phyloP scores from a whole-genome alignment of 2,888 invertebrate species.

The Shargacucullia verbasci region DNA sequence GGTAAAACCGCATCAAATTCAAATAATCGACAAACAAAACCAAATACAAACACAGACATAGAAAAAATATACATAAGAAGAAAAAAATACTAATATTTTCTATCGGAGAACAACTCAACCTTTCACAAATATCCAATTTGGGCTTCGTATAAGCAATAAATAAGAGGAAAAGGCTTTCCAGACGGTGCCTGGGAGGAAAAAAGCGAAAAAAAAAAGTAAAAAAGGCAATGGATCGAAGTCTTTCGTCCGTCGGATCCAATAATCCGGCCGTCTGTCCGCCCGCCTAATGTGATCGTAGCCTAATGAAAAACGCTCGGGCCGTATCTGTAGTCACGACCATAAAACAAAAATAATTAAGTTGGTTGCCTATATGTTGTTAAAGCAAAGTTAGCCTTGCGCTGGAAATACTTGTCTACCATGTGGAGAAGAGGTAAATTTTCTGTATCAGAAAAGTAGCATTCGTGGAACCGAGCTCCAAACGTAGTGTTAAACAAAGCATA shows the following conservation, averaged over 20 bases:
- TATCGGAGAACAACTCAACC: constrained; percentile 80
- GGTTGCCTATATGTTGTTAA: no score
- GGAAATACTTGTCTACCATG: no score
- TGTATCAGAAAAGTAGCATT: no score
- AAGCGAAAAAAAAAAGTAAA: constrained; percentile 72
- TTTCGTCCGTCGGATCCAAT: constrained; percentile 89
- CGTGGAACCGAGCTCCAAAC: no score
- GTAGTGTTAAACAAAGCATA: no score
- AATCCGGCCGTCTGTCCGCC: constrained; percentile 88
- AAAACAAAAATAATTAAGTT: not conserved
- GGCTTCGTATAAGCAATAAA: constrained; percentile 88
- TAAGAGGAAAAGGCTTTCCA: constrained; percentile 88
- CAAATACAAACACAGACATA: constrained; percentile 45
- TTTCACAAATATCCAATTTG: constrained; percentile 88
- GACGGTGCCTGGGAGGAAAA: constrained; percentile 77
- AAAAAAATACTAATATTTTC: constrained; percentile 74
- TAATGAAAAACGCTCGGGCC: constrained; percentile 84
- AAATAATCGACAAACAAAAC: constrained; percentile 10
- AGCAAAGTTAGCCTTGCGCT: no score
- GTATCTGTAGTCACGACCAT: constrained; percentile 64
- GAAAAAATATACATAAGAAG: constrained; percentile 53
- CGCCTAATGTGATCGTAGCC: constrained; percentile 88
- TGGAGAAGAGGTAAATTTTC: no score
- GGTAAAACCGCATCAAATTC: constrained; percentile 3
- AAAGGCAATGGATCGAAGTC: constrained; percentile 87